phyloP scores from a whole-genome alignment of 2,113 vertebrate species.

The Tympanuchus pallidicinctus region DNA sequence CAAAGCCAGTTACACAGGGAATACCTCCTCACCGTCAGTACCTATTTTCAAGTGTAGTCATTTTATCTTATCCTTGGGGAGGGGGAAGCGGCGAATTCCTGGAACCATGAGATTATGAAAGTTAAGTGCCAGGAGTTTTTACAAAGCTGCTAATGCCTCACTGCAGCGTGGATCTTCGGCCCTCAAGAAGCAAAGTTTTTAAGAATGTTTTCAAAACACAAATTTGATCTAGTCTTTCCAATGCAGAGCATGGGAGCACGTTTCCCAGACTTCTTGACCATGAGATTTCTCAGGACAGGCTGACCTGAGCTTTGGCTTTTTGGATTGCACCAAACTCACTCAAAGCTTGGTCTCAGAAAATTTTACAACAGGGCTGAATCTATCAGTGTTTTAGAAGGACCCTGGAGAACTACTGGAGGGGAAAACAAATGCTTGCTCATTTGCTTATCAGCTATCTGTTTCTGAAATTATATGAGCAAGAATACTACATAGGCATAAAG shows the following conservation, averaged over 20 bases:
- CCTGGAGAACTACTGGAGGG: neutral
- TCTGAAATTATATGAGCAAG: neutral
- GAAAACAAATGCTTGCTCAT: neutral
- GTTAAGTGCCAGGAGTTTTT: neutral
- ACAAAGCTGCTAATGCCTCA: neutral
- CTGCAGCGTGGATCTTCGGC: neutral
- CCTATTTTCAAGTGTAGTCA: neutral
- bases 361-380: neutral
- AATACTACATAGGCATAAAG: neutral
- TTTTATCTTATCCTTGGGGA: neutral
- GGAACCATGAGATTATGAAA: neutral
- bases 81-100: neutral
- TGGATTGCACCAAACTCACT: neutral
- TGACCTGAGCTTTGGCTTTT: neutral
- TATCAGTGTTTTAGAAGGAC: neutral
- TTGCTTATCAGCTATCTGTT: neutral
- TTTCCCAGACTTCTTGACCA: neutral
- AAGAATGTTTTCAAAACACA: neutral
- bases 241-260: too few species aligned
- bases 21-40: neutral
- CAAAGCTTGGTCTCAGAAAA: neutral
- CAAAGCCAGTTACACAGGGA: neutral
- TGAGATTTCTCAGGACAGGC: neutral
- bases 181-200: neutral
- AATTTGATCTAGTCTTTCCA: neutral